A percentile compares a stretch with the other conserved stretches of the same genome.
Conservation (phyloP, 1,140 invertebrate genomes). For the Papilio dardanus region DNA sequence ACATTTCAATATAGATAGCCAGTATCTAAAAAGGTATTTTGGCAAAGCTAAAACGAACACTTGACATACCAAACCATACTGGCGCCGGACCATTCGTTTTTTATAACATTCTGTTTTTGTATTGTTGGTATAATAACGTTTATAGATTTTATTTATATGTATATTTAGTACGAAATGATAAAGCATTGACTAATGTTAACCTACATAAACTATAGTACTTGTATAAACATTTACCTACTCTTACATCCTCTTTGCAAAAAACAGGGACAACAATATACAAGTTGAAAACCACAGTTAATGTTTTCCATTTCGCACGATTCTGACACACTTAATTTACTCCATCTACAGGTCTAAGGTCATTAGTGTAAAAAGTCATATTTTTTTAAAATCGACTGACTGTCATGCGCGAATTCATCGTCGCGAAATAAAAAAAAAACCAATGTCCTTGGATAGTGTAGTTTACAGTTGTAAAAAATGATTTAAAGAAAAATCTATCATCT, state of each 20-base stretch:
- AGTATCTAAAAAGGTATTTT: conserved; percentile 25
- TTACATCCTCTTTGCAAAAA: too few species aligned
- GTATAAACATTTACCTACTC: too few species aligned
- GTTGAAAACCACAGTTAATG: not conserved
- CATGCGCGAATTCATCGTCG: too few species aligned
- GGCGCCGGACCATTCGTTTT: conserved; percentile 26
- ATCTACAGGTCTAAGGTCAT: not conserved
- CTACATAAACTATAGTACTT: too few species aligned
- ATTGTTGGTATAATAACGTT: conserved; percentile 6
- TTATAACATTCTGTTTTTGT: conserved; percentile 22
- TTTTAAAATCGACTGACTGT: too few species aligned
- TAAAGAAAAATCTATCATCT: too few species aligned
- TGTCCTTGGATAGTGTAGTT: too few species aligned
- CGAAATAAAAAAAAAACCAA: too few species aligned
- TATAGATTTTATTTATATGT: not conserved
- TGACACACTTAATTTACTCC: not conserved
- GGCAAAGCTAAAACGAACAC: conserved; percentile 19
- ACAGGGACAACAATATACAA: too few species aligned
- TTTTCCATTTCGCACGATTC: not conserved
- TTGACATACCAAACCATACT: conserved; percentile 22
- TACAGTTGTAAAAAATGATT: too few species aligned
- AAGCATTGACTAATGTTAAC: not conserved
- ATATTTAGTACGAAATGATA: conserved; percentile 3
- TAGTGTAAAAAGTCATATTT: too few species aligned
- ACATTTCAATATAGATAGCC: conserved; percentile 12